Base-by-base conservation (phyloP, 2,888 invertebrate species). In the Adelognathus sp. region DNA sequence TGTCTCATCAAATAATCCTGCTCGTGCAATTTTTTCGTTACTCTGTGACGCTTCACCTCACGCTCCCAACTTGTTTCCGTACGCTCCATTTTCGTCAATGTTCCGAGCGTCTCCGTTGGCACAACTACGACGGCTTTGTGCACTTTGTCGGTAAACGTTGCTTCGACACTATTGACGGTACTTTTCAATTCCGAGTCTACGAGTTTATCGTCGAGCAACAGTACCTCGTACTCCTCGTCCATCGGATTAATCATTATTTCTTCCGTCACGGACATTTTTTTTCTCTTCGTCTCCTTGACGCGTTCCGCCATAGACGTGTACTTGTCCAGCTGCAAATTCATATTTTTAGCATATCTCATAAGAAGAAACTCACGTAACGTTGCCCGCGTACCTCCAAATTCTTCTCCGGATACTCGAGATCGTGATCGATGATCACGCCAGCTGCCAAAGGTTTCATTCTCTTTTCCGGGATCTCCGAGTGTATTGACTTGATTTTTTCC, bases 1-100 rank as follows among this genome's bases (percentile, higher is more conserved):
- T 94, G 92, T 0, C 88, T 89, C 6, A 96, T 88, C 24, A 96
- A 92, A 81, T 93, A 92, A 44, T 95, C 93, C 92, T 97, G 97
- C 83, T 95, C 94, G 72, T 94, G 93, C 0, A 94, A 87, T 86
- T 94, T 93, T 66, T 93, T 93, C 52, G 92, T 90, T 41, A 93
- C 89, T 6, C 94, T 92, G 52, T 92, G 87, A 71, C 92, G 92
- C 67, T 93, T 93, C 85, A 94, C 91, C 90, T 95, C 94, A 6
- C 87, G 87, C 89, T 95, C 95, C 84, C 93, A 92, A 0, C 92
- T 84, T 0, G 94, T 93, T 33, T 92, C 92, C 24, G 88, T 89
- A 18, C 91, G 87, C 61, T 93, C 87, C 76, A n/a, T n/a, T n/a
- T 90, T 84, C 84, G 91, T 86, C 36, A 90, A 67, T 14, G 80